Evolutionary conservation across 92 coral and sea anemone species (phyloP).

Genomic region (Umimayanthus kanabou): DNA sequence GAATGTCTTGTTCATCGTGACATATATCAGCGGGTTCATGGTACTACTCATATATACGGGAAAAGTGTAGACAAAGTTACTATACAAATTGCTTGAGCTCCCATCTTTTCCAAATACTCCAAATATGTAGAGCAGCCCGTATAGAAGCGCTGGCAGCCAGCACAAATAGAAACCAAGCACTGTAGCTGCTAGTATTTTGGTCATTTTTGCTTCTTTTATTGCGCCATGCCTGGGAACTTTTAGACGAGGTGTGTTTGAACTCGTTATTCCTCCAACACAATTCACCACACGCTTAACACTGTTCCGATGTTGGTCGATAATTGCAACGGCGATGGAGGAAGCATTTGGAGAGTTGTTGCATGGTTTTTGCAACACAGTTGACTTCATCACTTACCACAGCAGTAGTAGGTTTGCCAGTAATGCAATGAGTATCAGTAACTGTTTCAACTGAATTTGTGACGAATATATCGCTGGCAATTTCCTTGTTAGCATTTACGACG

Average conservation of each 20-base stretch:
- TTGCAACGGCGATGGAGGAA: background rate
- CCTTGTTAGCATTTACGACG: background rate
- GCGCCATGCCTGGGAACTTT: background rate
- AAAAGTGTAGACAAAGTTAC: no score
- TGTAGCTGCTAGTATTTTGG: no score
- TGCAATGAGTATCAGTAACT: background rate
- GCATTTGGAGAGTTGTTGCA: background rate
- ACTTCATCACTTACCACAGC: background rate
- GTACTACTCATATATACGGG: no score
- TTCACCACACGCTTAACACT: background rate
- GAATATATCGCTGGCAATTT: background rate
- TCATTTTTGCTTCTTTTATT: background rate
- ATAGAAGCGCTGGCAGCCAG: slow-evolving; percentile 8
- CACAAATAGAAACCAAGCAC: no score
- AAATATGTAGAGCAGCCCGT: background rate
- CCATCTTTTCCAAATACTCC: background rate
- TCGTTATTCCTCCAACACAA: background rate
- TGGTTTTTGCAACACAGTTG: background rate
- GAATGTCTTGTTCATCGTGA: slow-evolving; percentile 12
- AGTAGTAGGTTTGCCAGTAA: background rate
- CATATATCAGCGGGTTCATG: no score
- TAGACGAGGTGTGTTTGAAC: background rate
- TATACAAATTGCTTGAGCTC: no score
- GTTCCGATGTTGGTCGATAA: background rate
- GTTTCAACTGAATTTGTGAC: background rate